phyloP scores from a whole-genome alignment of 2,113 vertebrate species.

The Pelmatolapia mariae region DNA sequence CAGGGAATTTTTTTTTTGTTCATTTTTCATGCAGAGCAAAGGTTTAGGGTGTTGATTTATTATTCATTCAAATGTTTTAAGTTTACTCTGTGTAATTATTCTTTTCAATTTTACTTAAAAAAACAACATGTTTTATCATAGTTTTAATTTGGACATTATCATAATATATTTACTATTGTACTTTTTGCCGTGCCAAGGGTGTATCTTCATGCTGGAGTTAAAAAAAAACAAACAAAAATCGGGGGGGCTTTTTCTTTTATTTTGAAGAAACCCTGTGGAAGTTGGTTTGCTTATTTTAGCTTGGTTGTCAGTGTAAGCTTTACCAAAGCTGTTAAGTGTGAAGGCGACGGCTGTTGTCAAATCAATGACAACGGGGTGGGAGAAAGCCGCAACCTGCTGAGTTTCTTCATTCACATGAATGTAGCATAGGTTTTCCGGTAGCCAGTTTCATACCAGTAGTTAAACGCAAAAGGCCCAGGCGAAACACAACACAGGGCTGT shows the following conservation, averaged over 20 bases:
- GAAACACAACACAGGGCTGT: not conserved
- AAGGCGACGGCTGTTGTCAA: not conserved
- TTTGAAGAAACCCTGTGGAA: not conserved
- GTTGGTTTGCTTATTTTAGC: not conserved
- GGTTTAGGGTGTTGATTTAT: rapidly evolving
- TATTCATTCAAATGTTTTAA: not conserved
- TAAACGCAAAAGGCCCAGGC: not conserved
- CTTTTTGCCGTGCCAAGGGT: rapidly evolving
- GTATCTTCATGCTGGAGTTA: not conserved
- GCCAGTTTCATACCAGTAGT: not conserved
- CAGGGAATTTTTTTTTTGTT: not conserved
- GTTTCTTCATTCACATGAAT: not conserved
- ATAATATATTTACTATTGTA: not conserved
- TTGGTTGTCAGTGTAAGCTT: not conserved
- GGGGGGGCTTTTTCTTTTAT: not conserved
- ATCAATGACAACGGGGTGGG: conserved; percentile 15
- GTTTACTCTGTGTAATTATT: not conserved
- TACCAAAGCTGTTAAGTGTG: not conserved
- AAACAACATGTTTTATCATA: not conserved
- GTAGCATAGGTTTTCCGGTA: not conserved
- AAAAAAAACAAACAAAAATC: not conserved
- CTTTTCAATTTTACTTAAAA: not conserved
- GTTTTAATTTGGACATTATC: not conserved
- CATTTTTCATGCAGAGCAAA: not conserved
- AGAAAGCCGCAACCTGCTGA: not conserved